Base-by-base conservation (phyloP, 2,888 invertebrate genomes). In the Eristalis intricaria region DNA sequence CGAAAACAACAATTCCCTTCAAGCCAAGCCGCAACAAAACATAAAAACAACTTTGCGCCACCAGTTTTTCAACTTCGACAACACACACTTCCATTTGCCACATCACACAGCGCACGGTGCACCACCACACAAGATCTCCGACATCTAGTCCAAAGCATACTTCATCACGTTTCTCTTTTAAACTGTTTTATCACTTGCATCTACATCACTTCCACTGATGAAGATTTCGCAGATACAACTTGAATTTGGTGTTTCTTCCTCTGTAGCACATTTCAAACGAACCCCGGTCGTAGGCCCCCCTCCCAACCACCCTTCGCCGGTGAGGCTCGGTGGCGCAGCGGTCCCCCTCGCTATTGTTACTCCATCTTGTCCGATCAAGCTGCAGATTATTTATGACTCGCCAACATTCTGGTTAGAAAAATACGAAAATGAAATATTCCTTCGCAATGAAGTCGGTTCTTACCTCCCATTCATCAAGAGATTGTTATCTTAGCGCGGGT, bases 321-420 rank as follows among this genome's bases (percentile, higher is more conserved):
- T 3, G 32, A 1, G 32, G 32, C 32, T n/a, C n/a, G n/a, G 32
- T 4, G 29, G 29, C 29, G 29, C 29, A 4, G 2, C 32, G 1
- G 64, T 50, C 69, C 61, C 43, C n/a, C 61, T 35, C 32, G 60
- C 66, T 76, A 69, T 77, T 85, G 71, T 85, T 75, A 29, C 76
- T 81, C 69, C 82, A 78, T 78, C 77, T 82, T 86, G 82, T 74
- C 70, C 61, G 50, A 83, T 86, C 83, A 70, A 61, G 78, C 70
- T 75, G 78, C 70, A 86, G 75, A 78, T 86, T 86, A 78, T 86
- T 86, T 86, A 78, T 83, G 83, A 75, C 64, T 69, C 15, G 70
- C 70, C 82, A 85, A 82, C 73, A 83, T 83, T 83, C 78, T 83
- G 83, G 70, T 78, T 83, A 83, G 83, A 79, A 83, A 82, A 77